Evolutionary conservation across 2,113 vertebrate species (phyloP).

Genomic region (Barbus barbus): DNA sequence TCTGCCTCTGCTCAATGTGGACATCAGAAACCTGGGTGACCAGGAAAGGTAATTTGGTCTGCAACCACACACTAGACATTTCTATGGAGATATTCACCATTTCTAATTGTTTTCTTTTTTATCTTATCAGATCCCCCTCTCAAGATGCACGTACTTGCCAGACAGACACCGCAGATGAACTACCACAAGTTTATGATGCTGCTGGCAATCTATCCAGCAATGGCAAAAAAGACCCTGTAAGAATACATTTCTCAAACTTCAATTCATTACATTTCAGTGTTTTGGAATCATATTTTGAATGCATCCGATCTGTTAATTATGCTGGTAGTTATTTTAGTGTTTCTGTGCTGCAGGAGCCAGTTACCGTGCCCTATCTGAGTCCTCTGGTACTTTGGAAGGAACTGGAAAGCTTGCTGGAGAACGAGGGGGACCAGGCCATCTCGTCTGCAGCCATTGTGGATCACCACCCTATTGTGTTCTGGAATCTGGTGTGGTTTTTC

Average conservation of each 20-base stretch:
- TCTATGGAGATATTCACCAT: neutral
- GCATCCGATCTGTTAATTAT: neutral
- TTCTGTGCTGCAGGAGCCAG: slow-evolving; percentile 66
- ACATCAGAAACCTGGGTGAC: slow-evolving; percentile 87
- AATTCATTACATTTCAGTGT: neutral
- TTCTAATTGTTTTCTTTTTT: neutral
- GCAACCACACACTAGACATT: neutral
- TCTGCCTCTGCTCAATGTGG: slow-evolving; percentile 90
- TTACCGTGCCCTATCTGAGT: slow-evolving; percentile 95
- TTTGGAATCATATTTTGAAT: neutral
- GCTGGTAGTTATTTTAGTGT: neutral
- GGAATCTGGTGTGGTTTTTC: slow-evolving; percentile 99
- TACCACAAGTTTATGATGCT: neutral
- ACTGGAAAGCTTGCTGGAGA: slow-evolving; percentile 93
- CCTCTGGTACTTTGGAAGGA: slow-evolving; percentile 98
- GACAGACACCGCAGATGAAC: neutral
- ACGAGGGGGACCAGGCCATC: slow-evolving; percentile 91
- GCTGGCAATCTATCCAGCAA: neutral
- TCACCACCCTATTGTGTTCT: slow-evolving; percentile 98
- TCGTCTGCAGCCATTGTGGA: slow-evolving; percentile 90
- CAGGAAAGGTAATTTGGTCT: slow-evolving; percentile 77
- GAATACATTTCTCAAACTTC: neutral
- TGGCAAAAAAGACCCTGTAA: slow-evolving; percentile 32
- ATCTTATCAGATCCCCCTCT: slow-evolving; percentile 17
- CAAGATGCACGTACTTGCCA: slow-evolving; percentile 30